These are phyloP conservation scores for Bombylius discolor DNA, from an alignment of 2,888 invertebrate species.

Conservation along the genomic window DNA sequence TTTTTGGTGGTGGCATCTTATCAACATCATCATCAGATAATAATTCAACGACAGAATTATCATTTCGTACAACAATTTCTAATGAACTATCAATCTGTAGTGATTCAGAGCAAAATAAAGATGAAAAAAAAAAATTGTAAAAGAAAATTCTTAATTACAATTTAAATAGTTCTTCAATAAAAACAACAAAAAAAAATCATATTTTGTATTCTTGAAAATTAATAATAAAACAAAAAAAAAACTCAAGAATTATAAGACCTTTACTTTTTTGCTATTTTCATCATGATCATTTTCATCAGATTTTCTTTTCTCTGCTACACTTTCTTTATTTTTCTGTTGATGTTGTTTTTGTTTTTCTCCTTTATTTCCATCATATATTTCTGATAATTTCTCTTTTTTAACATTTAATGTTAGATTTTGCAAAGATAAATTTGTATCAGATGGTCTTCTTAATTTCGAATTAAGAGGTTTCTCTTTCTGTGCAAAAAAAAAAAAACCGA, in stretches of 20 bases:
- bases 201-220: neutral
- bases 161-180: neutral
- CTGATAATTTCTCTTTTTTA: conserved; percentile 20
- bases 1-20: conserved; percentile 12
- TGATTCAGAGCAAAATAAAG: neutral
- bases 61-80: conserved; percentile 1
- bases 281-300: neutral
- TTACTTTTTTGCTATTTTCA: conserved; percentile 12
- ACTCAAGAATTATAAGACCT: conserved; percentile 7
- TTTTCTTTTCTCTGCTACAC: conserved; percentile 1
- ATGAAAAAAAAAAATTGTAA: neutral
- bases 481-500: neutral
- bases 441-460: conserved; percentile 25
- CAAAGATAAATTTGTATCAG: conserved; percentile 5
- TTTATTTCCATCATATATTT: neutral
- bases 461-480: conserved; percentile 23
- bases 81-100: conserved; percentile 5
- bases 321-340: neutral
- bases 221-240: neutral
- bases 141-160: neutral
- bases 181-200: neutral
- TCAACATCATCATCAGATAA: conserved; percentile 11
- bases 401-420: conserved; percentile 13
- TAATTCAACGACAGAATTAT: conserved; percentile 1
- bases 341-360: too few relatives aligned